Evolutionary conservation across 2,797 vertebrate genomes (phyloP), one percentile per base, ranked within the genome.

Genomic region (Pagetopsis macropterus): DNA sequence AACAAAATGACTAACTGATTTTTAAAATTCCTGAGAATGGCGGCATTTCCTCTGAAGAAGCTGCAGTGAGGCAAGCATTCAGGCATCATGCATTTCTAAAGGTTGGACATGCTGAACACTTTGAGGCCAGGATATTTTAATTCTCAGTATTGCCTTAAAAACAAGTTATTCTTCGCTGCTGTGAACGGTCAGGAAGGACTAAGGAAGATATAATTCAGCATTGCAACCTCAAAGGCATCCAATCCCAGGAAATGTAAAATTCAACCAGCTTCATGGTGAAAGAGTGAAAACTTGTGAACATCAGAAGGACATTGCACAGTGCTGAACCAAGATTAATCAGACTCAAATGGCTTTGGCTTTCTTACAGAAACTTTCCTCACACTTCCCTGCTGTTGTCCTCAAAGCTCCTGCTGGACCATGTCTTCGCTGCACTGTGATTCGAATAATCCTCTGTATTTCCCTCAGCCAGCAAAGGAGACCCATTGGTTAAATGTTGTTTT

Each of bases 261-360:
- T 67, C 68, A 67, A 59, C 72, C 31, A 14, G 52, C 46, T 63
- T 57, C 62, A 54, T 5, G 21, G 27, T 70, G 41, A 62, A 65
- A 46, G 23, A 50, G 31, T 40, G 54, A 77, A 70, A 19, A 49
- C 3, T 11, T 46, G 65, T 45, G 65, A 45, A 61, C 66, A 72
- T 68, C 43, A 27, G n/a, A 44, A 60, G 2, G 33, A 64, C 48
- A 54, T 69, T 23, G 37, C 64, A 68, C 65, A 68, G 55, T 44
- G 63, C 70, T 73, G 75, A 83, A 83, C 80, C 75, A 75, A 79
- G 51, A 78, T 81, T 66, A 70, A 72, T 56, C 67, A 65, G 59
- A 72, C 23, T 80, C 56, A 19, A 82, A 82, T 76, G 75, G 57
- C 78, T 85, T 83, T 80, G 74, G 79, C 74, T 82, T 81, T 78